phyloP scores from a whole-genome alignment of 2,797 vertebrate genomes.

The Corythornis leucogaster region DNA sequence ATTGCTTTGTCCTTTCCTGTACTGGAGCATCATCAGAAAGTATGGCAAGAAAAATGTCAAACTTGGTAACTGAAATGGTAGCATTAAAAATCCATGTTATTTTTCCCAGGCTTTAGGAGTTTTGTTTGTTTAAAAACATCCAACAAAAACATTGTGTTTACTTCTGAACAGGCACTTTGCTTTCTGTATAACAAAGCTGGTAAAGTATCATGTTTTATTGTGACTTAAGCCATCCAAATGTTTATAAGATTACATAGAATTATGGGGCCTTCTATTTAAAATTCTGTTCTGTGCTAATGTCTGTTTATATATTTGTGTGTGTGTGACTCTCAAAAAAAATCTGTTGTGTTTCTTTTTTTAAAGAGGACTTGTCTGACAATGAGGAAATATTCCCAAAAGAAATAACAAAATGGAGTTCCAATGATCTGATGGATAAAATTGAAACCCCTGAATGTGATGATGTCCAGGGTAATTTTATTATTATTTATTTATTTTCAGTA shows the following conservation, averaged over 20 bases:
- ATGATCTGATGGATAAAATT: constrained; percentile 98
- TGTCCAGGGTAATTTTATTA: constrained; percentile 81
- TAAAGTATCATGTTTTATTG: background rate
- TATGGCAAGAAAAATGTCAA: background rate
- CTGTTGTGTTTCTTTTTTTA: background rate
- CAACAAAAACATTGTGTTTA: background rate
- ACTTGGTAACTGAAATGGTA: background rate
- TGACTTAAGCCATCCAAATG: background rate
- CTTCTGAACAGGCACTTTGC: background rate
- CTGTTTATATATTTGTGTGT: background rate
- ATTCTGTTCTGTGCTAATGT: background rate
- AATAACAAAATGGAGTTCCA: constrained; percentile 97
- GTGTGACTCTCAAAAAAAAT: constrained; percentile 27
- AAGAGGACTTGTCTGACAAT: constrained; percentile 93
- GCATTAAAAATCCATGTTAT: background rate
- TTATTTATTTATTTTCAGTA: background rate
- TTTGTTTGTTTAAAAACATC: background rate
- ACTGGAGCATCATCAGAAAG: background rate
- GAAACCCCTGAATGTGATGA: constrained; percentile 89
- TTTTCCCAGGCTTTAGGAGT: background rate
- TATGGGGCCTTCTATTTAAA: background rate
- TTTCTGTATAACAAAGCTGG: background rate
- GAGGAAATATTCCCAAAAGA: constrained; percentile 93
- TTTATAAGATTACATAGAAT: background rate
- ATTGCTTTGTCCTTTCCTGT: background rate